Conservation (phyloP, 1,140 invertebrate species). For the Limonius californicus region DNA sequence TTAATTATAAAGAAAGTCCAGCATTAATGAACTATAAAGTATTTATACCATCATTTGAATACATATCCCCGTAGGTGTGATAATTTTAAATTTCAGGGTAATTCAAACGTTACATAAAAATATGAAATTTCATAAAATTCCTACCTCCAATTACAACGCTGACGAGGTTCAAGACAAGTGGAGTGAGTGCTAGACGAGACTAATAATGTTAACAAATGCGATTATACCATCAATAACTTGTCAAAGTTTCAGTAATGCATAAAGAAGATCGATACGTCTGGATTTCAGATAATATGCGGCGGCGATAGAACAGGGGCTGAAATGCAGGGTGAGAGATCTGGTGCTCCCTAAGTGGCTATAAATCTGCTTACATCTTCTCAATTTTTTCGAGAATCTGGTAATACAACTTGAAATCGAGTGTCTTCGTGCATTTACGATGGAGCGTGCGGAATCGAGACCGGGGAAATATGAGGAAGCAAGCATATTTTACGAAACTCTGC, state of each 20-base stretch:
- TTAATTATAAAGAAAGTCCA: no score
- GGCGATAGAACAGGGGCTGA: not conserved
- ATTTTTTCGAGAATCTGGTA: conserved; percentile 9
- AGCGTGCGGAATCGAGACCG: no score
- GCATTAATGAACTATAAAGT: no score
- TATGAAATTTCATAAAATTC: no score
- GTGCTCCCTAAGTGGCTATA: conserved; percentile 8
- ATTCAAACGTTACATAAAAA: no score
- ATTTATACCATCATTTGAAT: no score
- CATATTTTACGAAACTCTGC: no score
- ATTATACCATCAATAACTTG: not conserved
- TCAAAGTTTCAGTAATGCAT: conserved; percentile 7
- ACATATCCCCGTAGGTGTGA: no score
- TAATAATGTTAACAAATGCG: not conserved
- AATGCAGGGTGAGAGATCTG: conserved; percentile 8
- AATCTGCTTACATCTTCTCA: conserved; percentile 15
- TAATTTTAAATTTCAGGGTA: not conserved
- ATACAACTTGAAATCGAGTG: not conserved
- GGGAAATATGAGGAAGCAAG: no score
- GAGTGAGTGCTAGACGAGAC: not conserved
- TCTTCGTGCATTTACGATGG: no score
- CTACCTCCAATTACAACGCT: no score
- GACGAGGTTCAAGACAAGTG: no score
- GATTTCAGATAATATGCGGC: conserved; percentile 6
- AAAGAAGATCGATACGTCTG: conserved; percentile 1